Conservation (phyloP, 2,888 invertebrate species). For the Eupeodes luniger region DNA sequence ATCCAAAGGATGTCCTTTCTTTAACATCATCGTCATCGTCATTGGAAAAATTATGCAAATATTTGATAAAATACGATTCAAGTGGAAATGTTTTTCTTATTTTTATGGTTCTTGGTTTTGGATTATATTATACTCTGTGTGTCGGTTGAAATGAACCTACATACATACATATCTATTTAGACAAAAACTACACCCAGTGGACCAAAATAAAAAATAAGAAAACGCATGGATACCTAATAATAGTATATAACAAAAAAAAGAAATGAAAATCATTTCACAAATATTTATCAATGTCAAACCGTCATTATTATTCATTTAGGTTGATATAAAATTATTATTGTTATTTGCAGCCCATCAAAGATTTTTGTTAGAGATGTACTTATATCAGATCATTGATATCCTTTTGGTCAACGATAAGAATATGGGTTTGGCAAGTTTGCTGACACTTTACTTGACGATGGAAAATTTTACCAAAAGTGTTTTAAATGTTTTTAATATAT, state of each 20-base stretch:
- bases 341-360: slow-evolving; percentile 47
- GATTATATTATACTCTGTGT: slow-evolving; percentile 5
- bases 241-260: too few relatives aligned
- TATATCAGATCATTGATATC: background rate
- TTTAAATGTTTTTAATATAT: background rate
- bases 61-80: slow-evolving; percentile 47
- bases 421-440: slow-evolving; percentile 3
- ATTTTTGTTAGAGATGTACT: slow-evolving; percentile 8
- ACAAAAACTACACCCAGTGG: slow-evolving; percentile 30
- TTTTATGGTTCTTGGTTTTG: slow-evolving; percentile 23
- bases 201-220: slow-evolving; percentile 11
- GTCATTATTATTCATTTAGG: slow-evolving; percentile 73
- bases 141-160: slow-evolving; percentile 15
- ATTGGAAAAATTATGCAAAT: slow-evolving; percentile 70
- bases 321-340: slow-evolving; percentile 51
- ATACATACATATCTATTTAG: background rate
- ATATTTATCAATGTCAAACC: slow-evolving; percentile 74
- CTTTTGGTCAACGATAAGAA: slow-evolving; percentile 21
- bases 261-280: slow-evolving; percentile 65
- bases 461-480: background rate
- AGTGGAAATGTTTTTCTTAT: slow-evolving; percentile 35
- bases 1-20: slow-evolving; percentile 53
- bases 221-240: background rate
- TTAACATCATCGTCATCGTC: background rate
- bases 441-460: background rate